These are phyloP conservation scores for Aphis gossypii DNA, from an alignment of 1,140 invertebrate genomes.

Conservation along the genomic window DNA sequence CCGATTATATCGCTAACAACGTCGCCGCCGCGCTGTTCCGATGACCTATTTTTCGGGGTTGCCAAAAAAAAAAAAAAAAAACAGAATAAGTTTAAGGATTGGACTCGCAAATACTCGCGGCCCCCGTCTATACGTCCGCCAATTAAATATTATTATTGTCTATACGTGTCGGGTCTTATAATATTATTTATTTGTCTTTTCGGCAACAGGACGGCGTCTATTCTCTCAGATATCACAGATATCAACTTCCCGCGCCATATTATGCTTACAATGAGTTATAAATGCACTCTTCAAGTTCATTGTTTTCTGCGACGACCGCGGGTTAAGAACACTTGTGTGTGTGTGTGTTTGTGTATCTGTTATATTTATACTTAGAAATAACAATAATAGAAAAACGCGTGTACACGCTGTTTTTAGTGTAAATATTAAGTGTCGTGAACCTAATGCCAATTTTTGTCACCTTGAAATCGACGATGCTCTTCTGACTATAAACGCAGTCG, in stretches of 20 bases:
- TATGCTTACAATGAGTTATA: neutral
- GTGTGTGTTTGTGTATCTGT: neutral
- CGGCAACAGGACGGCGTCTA: neutral
- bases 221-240: neutral
- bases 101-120: no score
- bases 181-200: neutral
- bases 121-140: no score
- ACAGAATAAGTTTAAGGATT: neutral
- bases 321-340: neutral
- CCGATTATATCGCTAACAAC: neutral
- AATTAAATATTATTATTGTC: neutral
- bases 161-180: neutral
- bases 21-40: neutral
- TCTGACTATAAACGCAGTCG: neutral
- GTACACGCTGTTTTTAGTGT: slow-evolving; percentile 21
- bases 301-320: neutral
- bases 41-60: neutral
- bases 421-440: slow-evolving; percentile 32
- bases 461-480: slow-evolving; percentile 32
- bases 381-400: neutral
- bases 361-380: slow-evolving; percentile 14
- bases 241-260: neutral
- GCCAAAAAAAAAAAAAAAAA: slow-evolving; percentile 5
- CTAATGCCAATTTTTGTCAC: slow-evolving; percentile 41
- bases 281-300: neutral